Evolutionary conservation across 2,888 invertebrate genomes (phyloP).

Genomic region (Tetheella fluctuosa): DNA sequence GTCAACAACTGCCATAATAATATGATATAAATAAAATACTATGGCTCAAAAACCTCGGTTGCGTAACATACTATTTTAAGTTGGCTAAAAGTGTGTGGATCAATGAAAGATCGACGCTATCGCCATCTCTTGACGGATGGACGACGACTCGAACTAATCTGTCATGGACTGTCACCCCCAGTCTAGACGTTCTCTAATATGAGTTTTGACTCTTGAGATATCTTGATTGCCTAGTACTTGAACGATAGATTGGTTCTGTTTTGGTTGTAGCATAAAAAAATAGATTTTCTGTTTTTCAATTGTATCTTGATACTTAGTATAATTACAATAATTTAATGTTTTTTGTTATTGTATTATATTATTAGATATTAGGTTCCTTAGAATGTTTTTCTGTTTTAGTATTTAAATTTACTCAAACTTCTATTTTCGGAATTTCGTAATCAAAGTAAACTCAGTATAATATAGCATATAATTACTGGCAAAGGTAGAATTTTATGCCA

Average conservation of each 20-base stretch:
- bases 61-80: slow-evolving; percentile 64
- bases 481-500: not conserved
- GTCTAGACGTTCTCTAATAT: slow-evolving; percentile 32
- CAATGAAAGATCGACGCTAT: slow-evolving; percentile 56
- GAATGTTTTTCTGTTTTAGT: no score
- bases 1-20: not conserved
- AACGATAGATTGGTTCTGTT: not conserved
- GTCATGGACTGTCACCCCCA: slow-evolving; percentile 30
- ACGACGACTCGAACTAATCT: slow-evolving; percentile 39
- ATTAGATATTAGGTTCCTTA: no score
- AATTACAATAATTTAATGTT: no score
- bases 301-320: not conserved
- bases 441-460: no score
- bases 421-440: no score
- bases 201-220: not conserved
- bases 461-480: no score
- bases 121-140: slow-evolving; percentile 62
- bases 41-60: slow-evolving; percentile 43
- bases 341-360: no score
- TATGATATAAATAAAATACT: no score
- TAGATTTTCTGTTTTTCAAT: not conserved
- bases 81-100: slow-evolving; percentile 53
- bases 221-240: slow-evolving; percentile 10
- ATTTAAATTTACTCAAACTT: no score
- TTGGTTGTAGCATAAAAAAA: not conserved